Base-by-base conservation (phyloP, 2,888 invertebrate genomes). In the Ferdinandea cuprea region DNA sequence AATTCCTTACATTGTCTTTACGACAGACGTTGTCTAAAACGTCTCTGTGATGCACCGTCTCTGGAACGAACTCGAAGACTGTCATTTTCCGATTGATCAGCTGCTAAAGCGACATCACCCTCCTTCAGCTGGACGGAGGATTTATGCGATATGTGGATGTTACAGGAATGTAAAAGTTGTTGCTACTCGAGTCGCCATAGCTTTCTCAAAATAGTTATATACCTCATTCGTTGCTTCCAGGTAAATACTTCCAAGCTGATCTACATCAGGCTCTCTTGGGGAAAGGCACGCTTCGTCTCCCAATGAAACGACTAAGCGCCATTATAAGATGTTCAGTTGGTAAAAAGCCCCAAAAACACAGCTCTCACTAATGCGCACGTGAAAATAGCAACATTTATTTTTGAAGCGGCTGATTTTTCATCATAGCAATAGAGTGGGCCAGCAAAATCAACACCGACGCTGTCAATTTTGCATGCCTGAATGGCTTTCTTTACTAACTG, bases 401-500 rank as follows among this genome's bases (percentile, higher is more conserved):
- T 52, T 0, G 61, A 15, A 7, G 13, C 15, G 19, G 32, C n/a
- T 8, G 19, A 50, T 4, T 28, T 17, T 2, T 58, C 46, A 25
- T 71, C 32, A 52, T 61, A 71, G 32, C n/a, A n/a, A n/a, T 42
- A 61, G 19, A 71, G 50, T 2, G 59, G 40, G 7, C 50, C 59
- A 42, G 50, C 71, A 28, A 71, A 73, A 37, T 65, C 73, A 4
- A 73, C 65, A 1, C 73, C 73, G 9, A 68, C 59, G 21, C 46
- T 61, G 17, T 68, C 37, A 44, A 65, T 15, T 6, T 15, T 3
- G 4, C 81, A 81, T 5, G 25, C 25, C 30, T 65, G 52, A 8
- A 46, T 50, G 5, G 48, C 28, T 6, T n/a, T 58, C 5, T 71
- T 58, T 0, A 44, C 40, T 0, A 21, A 1, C 21, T 71, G 76